Conservation (phyloP, 2,113 vertebrate genomes). For the Ascaphus truei region DNA sequence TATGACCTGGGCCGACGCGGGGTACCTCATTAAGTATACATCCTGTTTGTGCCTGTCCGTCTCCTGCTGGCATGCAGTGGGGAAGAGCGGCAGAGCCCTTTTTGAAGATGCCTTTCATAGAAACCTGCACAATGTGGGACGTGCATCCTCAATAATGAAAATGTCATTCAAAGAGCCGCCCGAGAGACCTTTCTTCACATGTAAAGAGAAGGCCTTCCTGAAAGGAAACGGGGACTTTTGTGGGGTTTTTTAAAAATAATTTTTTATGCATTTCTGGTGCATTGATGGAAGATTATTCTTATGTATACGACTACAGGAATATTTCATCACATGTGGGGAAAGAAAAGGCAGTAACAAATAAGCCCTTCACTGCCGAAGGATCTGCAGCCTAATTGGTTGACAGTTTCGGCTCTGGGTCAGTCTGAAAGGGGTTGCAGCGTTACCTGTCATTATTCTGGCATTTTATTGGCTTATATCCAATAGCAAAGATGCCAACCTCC, state of each 20-base stretch:
- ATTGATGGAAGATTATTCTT: not conserved
- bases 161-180: conserved; percentile 49
- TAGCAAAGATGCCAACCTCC: no score
- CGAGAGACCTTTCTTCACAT: conserved; percentile 43
- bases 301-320: conserved; percentile 5
- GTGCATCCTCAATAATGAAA: conserved; percentile 50
- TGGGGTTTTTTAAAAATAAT: not conserved
- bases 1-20: conserved; percentile 39
- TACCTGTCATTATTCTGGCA: no score
- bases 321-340: conserved; percentile 1
- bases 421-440: no score
- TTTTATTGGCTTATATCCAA: no score
- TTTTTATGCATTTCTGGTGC: conserved; percentile 6
- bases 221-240: conserved; percentile 40
- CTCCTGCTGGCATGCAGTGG: not conserved
- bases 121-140: conserved; percentile 48
- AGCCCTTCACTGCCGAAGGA: not conserved
- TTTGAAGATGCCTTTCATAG: conserved; percentile 44
- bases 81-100: conserved; percentile 47
- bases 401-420: no score
- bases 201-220: conserved; percentile 50
- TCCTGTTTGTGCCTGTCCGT: conserved; percentile 39
- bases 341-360: not conserved
- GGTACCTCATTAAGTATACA: conserved; percentile 48
- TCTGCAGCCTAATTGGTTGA: no score